phyloP scores from a whole-genome alignment of 2,888 invertebrate genomes.

The Hedya salicella region DNA sequence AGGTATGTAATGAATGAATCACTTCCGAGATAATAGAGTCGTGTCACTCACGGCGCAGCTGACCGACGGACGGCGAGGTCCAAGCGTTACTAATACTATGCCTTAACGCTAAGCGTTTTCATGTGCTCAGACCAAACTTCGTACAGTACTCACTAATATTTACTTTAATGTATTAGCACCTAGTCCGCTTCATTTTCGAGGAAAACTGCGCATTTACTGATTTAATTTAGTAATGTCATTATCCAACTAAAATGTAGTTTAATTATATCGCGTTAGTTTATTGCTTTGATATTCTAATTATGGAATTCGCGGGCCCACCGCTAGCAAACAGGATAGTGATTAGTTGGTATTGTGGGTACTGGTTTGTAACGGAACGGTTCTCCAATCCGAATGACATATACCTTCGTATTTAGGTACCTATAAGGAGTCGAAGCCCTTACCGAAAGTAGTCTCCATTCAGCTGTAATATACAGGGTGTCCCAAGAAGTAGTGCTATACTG shows the following conservation, averaged over 20 bases:
- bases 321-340: slow-evolving; percentile 45
- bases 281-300: slow-evolving; percentile 55
- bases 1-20: background rate
- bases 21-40: background rate
- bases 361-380: slow-evolving; percentile 48
- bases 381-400: slow-evolving; percentile 41
- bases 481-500: too few species aligned
- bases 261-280: slow-evolving; percentile 19
- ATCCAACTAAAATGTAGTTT: background rate
- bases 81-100: background rate
- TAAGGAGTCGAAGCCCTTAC: slow-evolving; percentile 46
- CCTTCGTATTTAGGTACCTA: background rate
- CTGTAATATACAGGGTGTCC: too few species aligned
- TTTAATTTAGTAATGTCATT: background rate
- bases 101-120: background rate
- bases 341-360: slow-evolving; percentile 44
- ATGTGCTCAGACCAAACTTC: background rate
- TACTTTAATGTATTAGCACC: slow-evolving; percentile 11
- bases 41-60: background rate
- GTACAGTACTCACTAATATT: slow-evolving; percentile 7
- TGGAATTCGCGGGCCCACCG: slow-evolving; percentile 47
- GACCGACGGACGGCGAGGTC: background rate
- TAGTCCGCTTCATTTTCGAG: slow-evolving; percentile 4
- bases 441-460: slow-evolving; percentile 5
- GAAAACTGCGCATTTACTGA: slow-evolving; percentile 18